phyloP scores from a whole-genome alignment of 2,113 vertebrate genomes.

The Oncorhynchus kisutch region DNA sequence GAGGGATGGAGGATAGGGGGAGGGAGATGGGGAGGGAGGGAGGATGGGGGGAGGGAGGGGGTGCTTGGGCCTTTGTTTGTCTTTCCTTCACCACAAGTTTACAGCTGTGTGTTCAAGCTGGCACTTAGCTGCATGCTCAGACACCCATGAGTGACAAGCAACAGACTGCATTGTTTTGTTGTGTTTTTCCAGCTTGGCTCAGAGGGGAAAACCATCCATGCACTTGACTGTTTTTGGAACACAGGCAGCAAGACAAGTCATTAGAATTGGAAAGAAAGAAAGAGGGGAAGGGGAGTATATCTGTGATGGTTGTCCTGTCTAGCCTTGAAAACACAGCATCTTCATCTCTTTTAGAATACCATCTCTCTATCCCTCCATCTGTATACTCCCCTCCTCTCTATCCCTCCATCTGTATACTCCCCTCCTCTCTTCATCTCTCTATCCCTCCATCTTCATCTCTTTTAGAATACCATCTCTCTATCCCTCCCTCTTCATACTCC shows the following conservation, averaged over 20 bases:
- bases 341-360: neutral
- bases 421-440: slow-evolving; percentile 2
- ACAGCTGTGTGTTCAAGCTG: slow-evolving; percentile 54
- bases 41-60: neutral
- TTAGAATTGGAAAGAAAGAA: neutral
- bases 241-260: neutral
- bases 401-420: neutral
- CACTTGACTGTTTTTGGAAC: neutral
- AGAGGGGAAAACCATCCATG: neutral
- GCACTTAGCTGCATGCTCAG: slow-evolving; percentile 28
- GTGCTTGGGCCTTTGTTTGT: slow-evolving; percentile 35
- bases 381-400: neutral
- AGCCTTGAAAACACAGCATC: no score
- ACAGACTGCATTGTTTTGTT: slow-evolving; percentile 37
- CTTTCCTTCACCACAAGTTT: slow-evolving; percentile 48
- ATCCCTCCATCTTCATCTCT: neutral
- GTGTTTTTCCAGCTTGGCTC: neutral
- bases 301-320: neutral
- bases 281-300: neutral
- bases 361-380: neutral
- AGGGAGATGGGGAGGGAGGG: no score
- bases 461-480: no score
- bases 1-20: no score
- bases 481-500: neutral
- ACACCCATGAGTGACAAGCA: slow-evolving; percentile 34